phyloP scores from a whole-genome alignment of 2,797 vertebrate species.

The Myripristis murdjan region DNA sequence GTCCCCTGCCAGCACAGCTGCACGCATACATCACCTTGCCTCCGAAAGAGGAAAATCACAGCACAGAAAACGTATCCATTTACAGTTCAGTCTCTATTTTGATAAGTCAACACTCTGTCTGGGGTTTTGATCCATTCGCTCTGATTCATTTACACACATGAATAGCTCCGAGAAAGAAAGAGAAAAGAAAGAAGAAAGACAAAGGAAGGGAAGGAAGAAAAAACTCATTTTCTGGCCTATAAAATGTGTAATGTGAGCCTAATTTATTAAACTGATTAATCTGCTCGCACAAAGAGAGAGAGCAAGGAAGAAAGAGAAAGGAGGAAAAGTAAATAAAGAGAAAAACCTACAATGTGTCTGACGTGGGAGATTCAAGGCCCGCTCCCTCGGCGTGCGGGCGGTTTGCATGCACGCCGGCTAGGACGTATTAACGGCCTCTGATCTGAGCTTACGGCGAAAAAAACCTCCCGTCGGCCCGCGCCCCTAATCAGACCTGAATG shows the following conservation, averaged over 20 bases:
- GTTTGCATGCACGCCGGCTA: slow-evolving; percentile 20
- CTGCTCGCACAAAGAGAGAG: neutral
- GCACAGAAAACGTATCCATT: slow-evolving; percentile 55
- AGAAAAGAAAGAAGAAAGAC: neutral
- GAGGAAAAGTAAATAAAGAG: neutral
- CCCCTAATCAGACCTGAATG: slow-evolving; percentile 68
- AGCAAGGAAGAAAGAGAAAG: neutral
- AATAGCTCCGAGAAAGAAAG: slow-evolving; percentile 18
- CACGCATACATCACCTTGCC: slow-evolving; percentile 43
- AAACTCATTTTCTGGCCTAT: neutral
- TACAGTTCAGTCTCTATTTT: slow-evolving; percentile 54
- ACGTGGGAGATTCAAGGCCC: slow-evolving; percentile 4
- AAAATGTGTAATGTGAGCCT: neutral
- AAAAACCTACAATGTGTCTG: neutral
- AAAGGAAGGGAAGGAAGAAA: neutral
- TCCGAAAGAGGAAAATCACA: slow-evolving; percentile 43
- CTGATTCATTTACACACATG: slow-evolving; percentile 18
- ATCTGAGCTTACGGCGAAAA: slow-evolving; percentile 52
- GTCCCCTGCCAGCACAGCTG: too few relatives aligned
- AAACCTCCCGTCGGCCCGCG: slow-evolving; percentile 45
- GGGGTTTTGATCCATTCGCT: slow-evolving; percentile 35
- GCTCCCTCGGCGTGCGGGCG: slow-evolving; percentile 1
- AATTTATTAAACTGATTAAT: neutral
- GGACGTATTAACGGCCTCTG: slow-evolving; percentile 59
- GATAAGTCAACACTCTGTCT: slow-evolving; percentile 45